Evolutionary conservation across 2,113 vertebrate genomes (phyloP).

Genomic region (Conger conger): DNA sequence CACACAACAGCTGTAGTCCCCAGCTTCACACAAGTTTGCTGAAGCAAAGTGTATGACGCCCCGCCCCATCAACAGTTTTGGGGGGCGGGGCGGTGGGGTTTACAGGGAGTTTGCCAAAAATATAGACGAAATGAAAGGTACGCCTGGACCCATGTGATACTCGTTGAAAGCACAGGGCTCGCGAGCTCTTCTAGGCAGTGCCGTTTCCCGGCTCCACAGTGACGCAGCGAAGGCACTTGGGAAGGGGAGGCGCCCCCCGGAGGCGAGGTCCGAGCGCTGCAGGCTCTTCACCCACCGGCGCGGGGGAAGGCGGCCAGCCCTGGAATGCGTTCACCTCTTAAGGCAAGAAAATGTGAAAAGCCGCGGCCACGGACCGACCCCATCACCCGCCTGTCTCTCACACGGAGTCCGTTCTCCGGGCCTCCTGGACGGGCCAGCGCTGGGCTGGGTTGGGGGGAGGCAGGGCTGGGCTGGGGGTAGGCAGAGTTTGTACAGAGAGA

Average conservation of each 20-base stretch:
- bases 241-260: slow-evolving; percentile 23
- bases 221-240: slow-evolving; percentile 66
- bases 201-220: slow-evolving; percentile 20
- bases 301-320: slow-evolving; percentile 36
- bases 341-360: slow-evolving; percentile 42
- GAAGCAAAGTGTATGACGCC: slow-evolving; percentile 29
- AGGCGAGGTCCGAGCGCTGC: slow-evolving; percentile 62
- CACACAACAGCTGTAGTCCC: slow-evolving; percentile 56
- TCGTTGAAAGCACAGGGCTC: background rate
- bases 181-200: background rate
- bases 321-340: slow-evolving; percentile 40
- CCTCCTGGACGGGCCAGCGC: too few relatives aligned
- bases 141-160: background rate
- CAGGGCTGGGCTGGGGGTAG: slow-evolving; percentile 17
- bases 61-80: background rate
- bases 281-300: slow-evolving; percentile 62
- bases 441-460: background rate
- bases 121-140: background rate
- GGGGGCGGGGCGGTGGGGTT: background rate
- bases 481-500: too few relatives aligned
- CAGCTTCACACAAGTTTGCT: slow-evolving; percentile 35
- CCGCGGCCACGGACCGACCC: slow-evolving; percentile 32
- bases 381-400: slow-evolving; percentile 34
- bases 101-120: background rate
- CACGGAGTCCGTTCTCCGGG: background rate